Evolutionary conservation across 1,140 invertebrate genomes (phyloP), one percentile per base, ranked within the genome.

Genomic region (Nasonia vitripennis): DNA sequence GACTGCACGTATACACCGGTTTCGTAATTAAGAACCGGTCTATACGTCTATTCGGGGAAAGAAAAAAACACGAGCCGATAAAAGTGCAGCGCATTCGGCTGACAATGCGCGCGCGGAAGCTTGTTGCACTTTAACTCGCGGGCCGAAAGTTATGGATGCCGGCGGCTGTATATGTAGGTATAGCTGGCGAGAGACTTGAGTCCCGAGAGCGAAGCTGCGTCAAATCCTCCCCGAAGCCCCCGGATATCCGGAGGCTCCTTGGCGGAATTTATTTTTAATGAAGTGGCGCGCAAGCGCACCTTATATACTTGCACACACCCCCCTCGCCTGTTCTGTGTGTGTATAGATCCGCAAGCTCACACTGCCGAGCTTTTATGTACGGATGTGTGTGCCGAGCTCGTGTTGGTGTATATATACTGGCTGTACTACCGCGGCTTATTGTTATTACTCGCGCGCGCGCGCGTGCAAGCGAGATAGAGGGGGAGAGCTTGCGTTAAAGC

Each of bases 181-280:
- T 41, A 41, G 37, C 37, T 41, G 7, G 7, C 34, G 34, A 37
- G 41, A 45, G 41, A 45, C 6, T 45, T 0, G 41, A 45, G 41
- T 45, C 41, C 41, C 41, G 51, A 55, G 51, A 55, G 51, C 12
- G 51, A 55, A 55, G 67, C 70, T 77, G 79, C 83, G 31, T 87
- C 67, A 86, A 87, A 87, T 86, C 86, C 87, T 83, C 77, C 70
- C 84, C 87, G 88, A 92, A 92, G 91, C 90, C 89, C 81, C 83
- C 80, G 90, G 89, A 91, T 92, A 92, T 91, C 90, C 90, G 87
- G 75, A 86, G 88, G 89, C 90, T 91, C 84, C 88, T 92, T 89
- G 80, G 86, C 89, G 84, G 89, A 91, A 91, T 91, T 92, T 92
- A 92, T 92, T 92, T 92, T 92, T 92, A 93, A 93, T 91, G 90